These are phyloP conservation scores for Deroptyus accipitrinus DNA, from an alignment of 2,113 vertebrate species.

Conservation along the genomic window DNA sequence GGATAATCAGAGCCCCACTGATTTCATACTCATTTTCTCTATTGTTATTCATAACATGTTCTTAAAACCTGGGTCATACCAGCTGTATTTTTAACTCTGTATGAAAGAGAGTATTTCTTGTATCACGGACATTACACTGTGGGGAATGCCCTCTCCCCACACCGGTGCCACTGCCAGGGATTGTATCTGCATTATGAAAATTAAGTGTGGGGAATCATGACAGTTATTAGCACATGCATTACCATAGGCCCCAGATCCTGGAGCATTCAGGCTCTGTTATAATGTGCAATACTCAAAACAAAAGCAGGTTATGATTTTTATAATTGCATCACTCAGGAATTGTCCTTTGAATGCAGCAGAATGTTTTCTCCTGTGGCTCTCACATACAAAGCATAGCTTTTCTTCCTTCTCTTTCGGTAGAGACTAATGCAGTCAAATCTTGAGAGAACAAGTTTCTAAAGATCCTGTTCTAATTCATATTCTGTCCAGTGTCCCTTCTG, in stretches of 20 bases:
- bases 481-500: neutral
- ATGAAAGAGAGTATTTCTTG: neutral
- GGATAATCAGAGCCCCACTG: neutral
- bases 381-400: neutral
- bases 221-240: neutral
- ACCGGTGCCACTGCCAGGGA: neutral
- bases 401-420: fast-evolving
- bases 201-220: fast-evolving
- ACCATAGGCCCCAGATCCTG: neutral
- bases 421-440: fast-evolving
- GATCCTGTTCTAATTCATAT: neutral
- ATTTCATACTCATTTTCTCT: neutral
- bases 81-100: neutral
- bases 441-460: neutral
- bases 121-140: fast-evolving
- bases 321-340: neutral
- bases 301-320: neutral
- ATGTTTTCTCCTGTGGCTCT: fast-evolving
- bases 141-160: neutral
- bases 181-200: neutral
- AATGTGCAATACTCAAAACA: too few relatives aligned
- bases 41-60: fast-evolving
- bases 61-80: neutral
- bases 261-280: neutral
- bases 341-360: neutral